These are phyloP conservation scores for Heliconius himera DNA, from an alignment of 1,140 invertebrate genomes.

Conservation along the genomic window DNA sequence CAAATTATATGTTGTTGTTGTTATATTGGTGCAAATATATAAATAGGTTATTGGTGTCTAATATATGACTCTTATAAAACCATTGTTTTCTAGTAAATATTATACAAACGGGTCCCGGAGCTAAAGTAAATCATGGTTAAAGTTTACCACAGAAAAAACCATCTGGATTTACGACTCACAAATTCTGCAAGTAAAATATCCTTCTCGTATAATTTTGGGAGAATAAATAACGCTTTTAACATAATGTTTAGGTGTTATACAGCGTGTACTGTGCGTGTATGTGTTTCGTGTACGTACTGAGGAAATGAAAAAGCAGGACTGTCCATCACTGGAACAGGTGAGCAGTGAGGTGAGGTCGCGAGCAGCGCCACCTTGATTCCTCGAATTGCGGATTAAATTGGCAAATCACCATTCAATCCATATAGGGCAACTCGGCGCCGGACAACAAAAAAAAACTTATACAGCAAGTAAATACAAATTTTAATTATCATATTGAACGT, in stretches of 20 bases:
- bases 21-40: too few species aligned
- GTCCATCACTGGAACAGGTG: conserved; percentile 52
- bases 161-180: conserved; percentile 61
- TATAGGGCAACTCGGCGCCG: conserved; percentile 65
- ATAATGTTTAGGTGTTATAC: conserved; percentile 43
- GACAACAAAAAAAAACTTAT: conserved; percentile 58
- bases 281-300: neutral
- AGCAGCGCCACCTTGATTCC: conserved; percentile 60
- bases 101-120: neutral
- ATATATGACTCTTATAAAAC: too few species aligned
- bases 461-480: conserved; percentile 75
- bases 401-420: conserved; percentile 66
- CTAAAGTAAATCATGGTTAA: conserved; percentile 39
- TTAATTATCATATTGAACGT: conserved; percentile 77
- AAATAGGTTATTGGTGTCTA: too few species aligned
- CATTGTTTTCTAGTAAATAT: neutral
- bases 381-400: conserved; percentile 69
- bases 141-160: conserved; percentile 48
- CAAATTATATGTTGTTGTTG: too few species aligned
- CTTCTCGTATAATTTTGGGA: conserved; percentile 51
- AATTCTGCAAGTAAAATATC: conserved; percentile 54
- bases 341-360: conserved; percentile 24
- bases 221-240: conserved; percentile 49
- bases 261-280: conserved; percentile 21
- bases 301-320: conserved; percentile 47